A percentile compares a stretch with the other conserved stretches of the same genome.
phyloP scores from a whole-genome alignment of 2,113 vertebrate species.

The Thalassoma bifasciatum region DNA sequence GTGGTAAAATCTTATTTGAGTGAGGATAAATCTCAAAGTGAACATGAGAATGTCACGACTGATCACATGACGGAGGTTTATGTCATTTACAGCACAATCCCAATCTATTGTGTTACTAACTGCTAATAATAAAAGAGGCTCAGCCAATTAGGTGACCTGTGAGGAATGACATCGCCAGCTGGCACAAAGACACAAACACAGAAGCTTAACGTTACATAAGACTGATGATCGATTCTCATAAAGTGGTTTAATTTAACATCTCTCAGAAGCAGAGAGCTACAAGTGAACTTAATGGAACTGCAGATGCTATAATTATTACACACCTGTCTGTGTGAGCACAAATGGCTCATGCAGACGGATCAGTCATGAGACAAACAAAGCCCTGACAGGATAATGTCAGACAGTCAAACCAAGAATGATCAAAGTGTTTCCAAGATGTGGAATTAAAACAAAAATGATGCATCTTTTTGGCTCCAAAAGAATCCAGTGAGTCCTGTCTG shows the following conservation, averaged over 20 bases:
- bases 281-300: neutral
- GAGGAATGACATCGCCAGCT: neutral
- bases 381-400: too few species aligned
- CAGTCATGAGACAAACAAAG: too few species aligned
- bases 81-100: neutral
- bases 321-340: too few species aligned
- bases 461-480: neutral
- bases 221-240: neutral
- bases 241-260: neutral
- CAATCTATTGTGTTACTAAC: neutral
- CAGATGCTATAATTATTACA: too few species aligned
- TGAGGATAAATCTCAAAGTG: constrained; percentile 7
- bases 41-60: constrained; percentile 8
- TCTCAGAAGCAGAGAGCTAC: neutral
- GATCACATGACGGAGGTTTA: neutral
- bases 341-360: too few species aligned
- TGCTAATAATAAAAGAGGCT: neutral
- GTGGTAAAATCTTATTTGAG: constrained; percentile 8
- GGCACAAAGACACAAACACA: neutral
- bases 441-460: too few species aligned
- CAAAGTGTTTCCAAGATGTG: too few species aligned
- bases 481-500: too few species aligned
- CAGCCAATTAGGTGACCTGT: neutral
- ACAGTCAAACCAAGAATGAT: too few species aligned
- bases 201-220: neutral